A percentile compares a stretch with the other conserved stretches of the same genome.
These are phyloP conservation scores for Fulica atra DNA, from an alignment of 2,113 vertebrate species.

Conservation along the genomic window DNA sequence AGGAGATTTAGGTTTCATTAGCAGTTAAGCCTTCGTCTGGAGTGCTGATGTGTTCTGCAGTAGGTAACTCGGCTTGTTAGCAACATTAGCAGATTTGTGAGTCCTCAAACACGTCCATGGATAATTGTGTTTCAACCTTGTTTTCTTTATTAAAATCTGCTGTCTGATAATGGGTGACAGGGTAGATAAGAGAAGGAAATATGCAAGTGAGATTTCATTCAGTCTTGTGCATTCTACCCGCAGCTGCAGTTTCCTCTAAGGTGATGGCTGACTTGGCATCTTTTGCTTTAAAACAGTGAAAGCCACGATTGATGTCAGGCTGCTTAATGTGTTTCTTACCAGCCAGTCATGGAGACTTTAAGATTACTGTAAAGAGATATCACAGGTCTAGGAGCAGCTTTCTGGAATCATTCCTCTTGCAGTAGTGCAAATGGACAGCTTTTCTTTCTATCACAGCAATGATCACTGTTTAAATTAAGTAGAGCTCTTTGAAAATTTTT, in stretches of 20 bases:
- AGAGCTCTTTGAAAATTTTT: background rate
- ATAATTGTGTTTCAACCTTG: slow-evolving; percentile 35
- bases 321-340: slow-evolving; percentile 59
- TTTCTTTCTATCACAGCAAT: background rate
- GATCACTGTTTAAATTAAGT: background rate
- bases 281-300: slow-evolving; percentile 61
- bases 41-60: slow-evolving; percentile 37
- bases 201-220: slow-evolving; percentile 34
- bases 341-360: slow-evolving; percentile 48
- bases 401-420: slow-evolving; percentile 60
- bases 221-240: background rate
- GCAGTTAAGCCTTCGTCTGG: slow-evolving; percentile 25
- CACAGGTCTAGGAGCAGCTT: slow-evolving; percentile 58
- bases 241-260: slow-evolving; percentile 31
- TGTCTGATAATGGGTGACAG: slow-evolving; percentile 32
- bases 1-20: slow-evolving; percentile 42
- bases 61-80: background rate
- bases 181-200: slow-evolving; percentile 62
- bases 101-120: background rate
- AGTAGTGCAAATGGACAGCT: slow-evolving; percentile 25
- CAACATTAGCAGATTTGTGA: slow-evolving; percentile 42
- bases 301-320: slow-evolving; percentile 62
- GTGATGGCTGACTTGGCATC: slow-evolving; percentile 27
- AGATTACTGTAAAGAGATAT: slow-evolving; percentile 68
- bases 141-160: slow-evolving; percentile 39